phyloP scores from a whole-genome alignment of 64 coral and sea anemone genomes.

The Pocillopora verrucosa region DNA sequence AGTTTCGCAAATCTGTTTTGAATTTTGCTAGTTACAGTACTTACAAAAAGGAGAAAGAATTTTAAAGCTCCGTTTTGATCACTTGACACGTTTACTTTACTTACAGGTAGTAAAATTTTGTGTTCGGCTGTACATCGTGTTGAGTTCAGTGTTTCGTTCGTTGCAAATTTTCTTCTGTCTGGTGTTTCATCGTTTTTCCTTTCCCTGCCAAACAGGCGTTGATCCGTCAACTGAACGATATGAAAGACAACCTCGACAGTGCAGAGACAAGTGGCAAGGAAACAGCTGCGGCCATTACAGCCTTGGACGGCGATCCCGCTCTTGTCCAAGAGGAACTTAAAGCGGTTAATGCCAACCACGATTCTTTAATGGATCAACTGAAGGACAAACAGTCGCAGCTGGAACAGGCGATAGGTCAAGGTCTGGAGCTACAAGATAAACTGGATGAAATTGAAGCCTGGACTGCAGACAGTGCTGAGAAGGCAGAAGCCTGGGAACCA shows the following conservation, averaged over 20 bases:
- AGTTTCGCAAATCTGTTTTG: too few species aligned
- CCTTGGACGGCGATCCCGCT: conserved; percentile 53
- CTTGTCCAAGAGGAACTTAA: conserved; percentile 68
- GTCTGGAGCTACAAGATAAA: conserved; percentile 63
- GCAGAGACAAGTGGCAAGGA: conserved; percentile 51
- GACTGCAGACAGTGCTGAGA: conserved; percentile 39
- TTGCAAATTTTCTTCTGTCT: not conserved
- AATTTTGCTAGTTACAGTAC: too few species aligned
- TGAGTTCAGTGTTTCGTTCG: too few species aligned
- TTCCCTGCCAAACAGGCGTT: conserved; percentile 44
- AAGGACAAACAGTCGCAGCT: conserved; percentile 63
- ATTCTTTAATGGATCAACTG: conserved; percentile 51
- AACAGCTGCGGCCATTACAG: conserved; percentile 17
- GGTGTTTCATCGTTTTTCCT: not conserved
- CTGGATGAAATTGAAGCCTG: conserved; percentile 82
- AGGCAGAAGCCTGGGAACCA: conserved; percentile 70
- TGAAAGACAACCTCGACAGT: conserved; percentile 60
- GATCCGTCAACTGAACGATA: conserved; percentile 51
- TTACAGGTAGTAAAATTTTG: too few species aligned
- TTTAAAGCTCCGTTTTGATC: too few species aligned
- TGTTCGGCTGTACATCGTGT: too few species aligned
- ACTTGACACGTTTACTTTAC: too few species aligned
- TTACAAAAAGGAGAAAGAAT: too few species aligned
- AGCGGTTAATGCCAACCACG: conserved; percentile 56
- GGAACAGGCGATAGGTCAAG: conserved; percentile 79